Evolutionary conservation across 2,888 invertebrate species (phyloP), one percentile per base, ranked within the genome.

Genomic region (Caenorhabditis virilis): DNA sequence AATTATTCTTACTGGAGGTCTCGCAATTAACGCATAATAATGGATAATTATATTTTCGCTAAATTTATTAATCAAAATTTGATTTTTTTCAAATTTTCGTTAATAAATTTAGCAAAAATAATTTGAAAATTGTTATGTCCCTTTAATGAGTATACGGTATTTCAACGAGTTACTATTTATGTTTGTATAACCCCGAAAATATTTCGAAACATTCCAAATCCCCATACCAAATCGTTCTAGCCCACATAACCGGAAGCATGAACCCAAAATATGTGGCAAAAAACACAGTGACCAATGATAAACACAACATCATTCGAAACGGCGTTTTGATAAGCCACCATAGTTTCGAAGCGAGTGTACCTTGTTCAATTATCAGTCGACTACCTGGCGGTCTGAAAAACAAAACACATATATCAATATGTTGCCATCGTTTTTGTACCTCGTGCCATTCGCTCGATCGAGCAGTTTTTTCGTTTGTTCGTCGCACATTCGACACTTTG

Each of bases 231-330:
- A 78, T 35, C 5, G 50, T 57, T 30, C 67, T 59, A n/a, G 76
- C 76, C 78, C 77, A 79, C 51, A 78, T 64, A 16, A 80, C 72
- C 0, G 76, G 78, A 2, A 79, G 41, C 77, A 81, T 79, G 53
- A 79, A 78, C 15, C 80, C 81, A 39, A 79, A 79, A 59, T 81
- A 81, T 5, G 80, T 70, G n/a, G 73, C 58, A 53, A 79, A 75
- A 59, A 83, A 82, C 18, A 79, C 69, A 9, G 78, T 76, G 20
- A 82, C 76, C 46, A 78, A 65, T 1, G 74, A 76, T 9, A 81
- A 42, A 61, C 80, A 82, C 57, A 81, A 58, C 1, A 76, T 25
- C 0, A 74, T 69, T 30, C 82, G 69, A 53, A 69, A 61, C 25
- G 69, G 64, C 0, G 58, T 59, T 38, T 64, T 63, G 5, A 69